phyloP scores from a whole-genome alignment of 2,797 vertebrate genomes.

The Geotrypetes seraphini region DNA sequence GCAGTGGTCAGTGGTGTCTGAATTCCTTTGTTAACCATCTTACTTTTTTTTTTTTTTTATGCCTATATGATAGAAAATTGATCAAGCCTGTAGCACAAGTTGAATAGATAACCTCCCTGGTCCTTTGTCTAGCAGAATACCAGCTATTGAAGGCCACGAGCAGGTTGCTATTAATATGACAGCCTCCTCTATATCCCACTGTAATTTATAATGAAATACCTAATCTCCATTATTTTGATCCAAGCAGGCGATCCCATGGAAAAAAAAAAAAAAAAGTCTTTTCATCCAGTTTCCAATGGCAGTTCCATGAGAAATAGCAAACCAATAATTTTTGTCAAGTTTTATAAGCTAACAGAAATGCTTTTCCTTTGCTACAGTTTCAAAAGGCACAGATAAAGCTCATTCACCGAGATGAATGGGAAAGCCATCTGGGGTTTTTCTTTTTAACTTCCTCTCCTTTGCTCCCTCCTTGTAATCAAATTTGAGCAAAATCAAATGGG shows the following conservation, averaged over 20 bases:
- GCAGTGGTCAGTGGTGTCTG: conserved; percentile 64
- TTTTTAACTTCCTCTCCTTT: conserved; percentile 90
- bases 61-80: conserved; percentile 85
- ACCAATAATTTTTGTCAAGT: conserved; percentile 99
- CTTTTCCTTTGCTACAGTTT: conserved; percentile 97
- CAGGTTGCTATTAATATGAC: conserved; percentile 91
- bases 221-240: conserved; percentile 94
- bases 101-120: conserved; percentile 73
- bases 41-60: conserved; percentile 49
- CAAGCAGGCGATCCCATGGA: conserved; percentile 75
- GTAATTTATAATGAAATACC: conserved; percentile 91
- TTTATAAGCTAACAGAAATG: conserved; percentile 90
- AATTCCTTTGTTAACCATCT: conserved; percentile 73
- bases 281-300: conserved; percentile 85
- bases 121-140: conserved; percentile 81
- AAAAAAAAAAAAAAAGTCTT: too few relatives aligned
- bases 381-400: conserved; percentile 98
- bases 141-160: conserved; percentile 69
- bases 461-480: conserved; percentile 99
- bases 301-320: conserved; percentile 94
- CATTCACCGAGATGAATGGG: conserved; percentile 97
- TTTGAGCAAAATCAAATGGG: conserved; percentile 99
- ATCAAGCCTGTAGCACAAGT: conserved; percentile 82
- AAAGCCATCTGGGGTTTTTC: conserved; percentile 98
- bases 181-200: conserved; percentile 81